Percentiles rank a stretch among this genome's conserved stretches.
Conservation (phyloP, 2,888 invertebrate genomes). For the Copidosoma aretas region DNA sequence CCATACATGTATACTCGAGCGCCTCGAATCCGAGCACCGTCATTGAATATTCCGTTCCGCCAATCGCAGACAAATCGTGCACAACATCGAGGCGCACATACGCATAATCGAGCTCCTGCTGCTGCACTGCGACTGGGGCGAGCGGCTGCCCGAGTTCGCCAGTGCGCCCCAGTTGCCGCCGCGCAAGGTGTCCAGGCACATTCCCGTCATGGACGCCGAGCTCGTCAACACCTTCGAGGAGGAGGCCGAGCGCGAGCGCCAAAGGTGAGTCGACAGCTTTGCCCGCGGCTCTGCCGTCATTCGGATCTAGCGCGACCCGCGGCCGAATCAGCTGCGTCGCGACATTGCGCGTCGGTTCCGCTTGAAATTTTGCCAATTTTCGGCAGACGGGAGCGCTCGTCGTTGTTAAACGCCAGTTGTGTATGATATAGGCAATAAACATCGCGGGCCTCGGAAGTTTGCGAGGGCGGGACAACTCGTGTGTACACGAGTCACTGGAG, state of each 20-base stretch:
- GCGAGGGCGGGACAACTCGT: too few relatives aligned
- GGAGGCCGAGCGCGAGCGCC: slow-evolving; percentile 40
- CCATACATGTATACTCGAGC: not conserved
- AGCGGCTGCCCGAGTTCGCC: slow-evolving; percentile 70
- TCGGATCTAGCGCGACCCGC: too few relatives aligned
- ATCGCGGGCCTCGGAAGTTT: too few relatives aligned
- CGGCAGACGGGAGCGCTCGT: too few relatives aligned
- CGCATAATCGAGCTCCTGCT: slow-evolving; percentile 75
- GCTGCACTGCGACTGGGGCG: slow-evolving; percentile 73
- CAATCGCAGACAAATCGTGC: slow-evolving; percentile 72
- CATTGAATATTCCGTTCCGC: not conserved
- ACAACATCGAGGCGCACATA: slow-evolving; percentile 76
- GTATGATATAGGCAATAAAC: too few relatives aligned
- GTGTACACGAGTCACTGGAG: too few relatives aligned
- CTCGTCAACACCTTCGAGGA: slow-evolving; percentile 25
- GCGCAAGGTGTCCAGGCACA: slow-evolving; percentile 66
- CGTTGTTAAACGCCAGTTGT: too few relatives aligned
- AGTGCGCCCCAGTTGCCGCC: slow-evolving; percentile 72
- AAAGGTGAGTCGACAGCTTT: slow-evolving; percentile 45
- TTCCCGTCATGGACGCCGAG: slow-evolving; percentile 54
- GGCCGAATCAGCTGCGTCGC: not conserved
- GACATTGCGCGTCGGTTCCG: too few relatives aligned
- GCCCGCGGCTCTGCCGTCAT: not conserved
- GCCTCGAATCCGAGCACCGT: not conserved
- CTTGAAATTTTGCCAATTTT: not conserved